A percentile compares a stretch with the other conserved stretches of the same genome.
phyloP scores from a whole-genome alignment of 1,140 invertebrate genomes.

The Diabrotica virgifera region DNA sequence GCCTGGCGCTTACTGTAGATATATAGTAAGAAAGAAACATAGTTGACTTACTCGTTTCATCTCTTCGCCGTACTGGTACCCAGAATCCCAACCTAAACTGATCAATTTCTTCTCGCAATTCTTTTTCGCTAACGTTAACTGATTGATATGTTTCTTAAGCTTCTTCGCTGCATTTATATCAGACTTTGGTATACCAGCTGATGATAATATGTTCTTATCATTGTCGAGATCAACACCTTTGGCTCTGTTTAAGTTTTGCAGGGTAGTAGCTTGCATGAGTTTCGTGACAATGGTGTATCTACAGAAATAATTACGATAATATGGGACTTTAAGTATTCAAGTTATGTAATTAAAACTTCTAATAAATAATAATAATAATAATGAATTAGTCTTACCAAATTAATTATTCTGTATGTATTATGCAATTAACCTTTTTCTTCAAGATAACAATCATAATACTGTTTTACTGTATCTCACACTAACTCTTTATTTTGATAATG shows the following conservation, averaged over 20 bases:
- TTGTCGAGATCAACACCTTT: constrained; percentile 74
- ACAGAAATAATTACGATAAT: constrained; percentile 28
- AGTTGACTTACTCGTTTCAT: constrained; percentile 28
- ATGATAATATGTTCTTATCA: constrained; percentile 57
- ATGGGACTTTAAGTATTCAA: too few relatives aligned
- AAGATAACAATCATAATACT: too few relatives aligned
- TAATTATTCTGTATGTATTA: too few relatives aligned
- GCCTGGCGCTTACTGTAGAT: too few relatives aligned
- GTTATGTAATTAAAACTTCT: too few relatives aligned
- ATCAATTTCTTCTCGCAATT: constrained; percentile 79
- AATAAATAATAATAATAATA: too few relatives aligned
- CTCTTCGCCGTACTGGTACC: constrained; percentile 58
- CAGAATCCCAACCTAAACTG: constrained; percentile 73
- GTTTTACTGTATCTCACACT: too few relatives aligned
- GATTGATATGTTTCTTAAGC: constrained; percentile 73
- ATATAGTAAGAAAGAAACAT: background rate
- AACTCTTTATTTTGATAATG: too few relatives aligned
- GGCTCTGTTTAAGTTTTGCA: constrained; percentile 82
- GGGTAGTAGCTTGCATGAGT: constrained; percentile 89
- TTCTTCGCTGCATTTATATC: constrained; percentile 70
- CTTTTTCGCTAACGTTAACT: constrained; percentile 78
- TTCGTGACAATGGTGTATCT: constrained; percentile 86
- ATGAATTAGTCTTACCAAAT: too few relatives aligned
- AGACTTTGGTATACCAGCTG: constrained; percentile 57
- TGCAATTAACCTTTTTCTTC: too few relatives aligned